Evolutionary conservation across 2,888 invertebrate species (phyloP).

Genomic region (Candidula unifasciata): DNA sequence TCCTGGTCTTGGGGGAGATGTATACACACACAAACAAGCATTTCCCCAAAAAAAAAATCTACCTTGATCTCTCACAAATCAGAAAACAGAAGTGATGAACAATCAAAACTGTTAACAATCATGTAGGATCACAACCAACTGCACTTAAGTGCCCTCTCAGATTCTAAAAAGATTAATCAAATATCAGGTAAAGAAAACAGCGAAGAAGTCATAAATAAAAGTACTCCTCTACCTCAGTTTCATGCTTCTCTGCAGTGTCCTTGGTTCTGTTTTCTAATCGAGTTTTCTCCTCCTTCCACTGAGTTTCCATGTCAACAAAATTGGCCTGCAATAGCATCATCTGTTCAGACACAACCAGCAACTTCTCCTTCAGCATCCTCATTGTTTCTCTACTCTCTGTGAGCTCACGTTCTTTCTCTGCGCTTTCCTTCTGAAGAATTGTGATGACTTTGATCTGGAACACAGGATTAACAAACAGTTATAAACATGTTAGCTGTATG

Average conservation of each 20-base stretch:
- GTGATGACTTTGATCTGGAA: constrained; percentile 66
- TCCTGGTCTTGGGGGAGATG: no score
- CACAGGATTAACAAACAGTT: background rate
- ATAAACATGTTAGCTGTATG: no score
- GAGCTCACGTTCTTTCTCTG: constrained; percentile 68
- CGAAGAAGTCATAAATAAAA: background rate
- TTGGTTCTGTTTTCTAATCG: constrained; percentile 78
- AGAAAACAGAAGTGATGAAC: background rate
- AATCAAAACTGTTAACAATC: background rate
- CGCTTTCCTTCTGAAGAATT: constrained; percentile 69
- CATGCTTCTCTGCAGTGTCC: constrained; percentile 75
- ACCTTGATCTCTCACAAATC: background rate
- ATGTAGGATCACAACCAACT: no score
- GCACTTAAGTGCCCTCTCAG: no score
- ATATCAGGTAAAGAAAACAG: background rate
- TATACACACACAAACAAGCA: no score
- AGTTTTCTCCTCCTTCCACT: constrained; percentile 85
- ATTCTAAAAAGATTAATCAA: no score
- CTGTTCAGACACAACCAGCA: constrained; percentile 89
- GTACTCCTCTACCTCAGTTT: constrained; percentile 51
- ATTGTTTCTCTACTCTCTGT: constrained; percentile 77
- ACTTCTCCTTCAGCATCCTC: constrained; percentile 84
- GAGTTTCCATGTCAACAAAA: constrained; percentile 84
- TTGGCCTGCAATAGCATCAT: constrained; percentile 89
- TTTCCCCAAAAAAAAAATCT: no score